These are phyloP conservation scores for Hoplias malabaricus DNA, from an alignment of 2,113 vertebrate genomes.

Conservation along the genomic window DNA sequence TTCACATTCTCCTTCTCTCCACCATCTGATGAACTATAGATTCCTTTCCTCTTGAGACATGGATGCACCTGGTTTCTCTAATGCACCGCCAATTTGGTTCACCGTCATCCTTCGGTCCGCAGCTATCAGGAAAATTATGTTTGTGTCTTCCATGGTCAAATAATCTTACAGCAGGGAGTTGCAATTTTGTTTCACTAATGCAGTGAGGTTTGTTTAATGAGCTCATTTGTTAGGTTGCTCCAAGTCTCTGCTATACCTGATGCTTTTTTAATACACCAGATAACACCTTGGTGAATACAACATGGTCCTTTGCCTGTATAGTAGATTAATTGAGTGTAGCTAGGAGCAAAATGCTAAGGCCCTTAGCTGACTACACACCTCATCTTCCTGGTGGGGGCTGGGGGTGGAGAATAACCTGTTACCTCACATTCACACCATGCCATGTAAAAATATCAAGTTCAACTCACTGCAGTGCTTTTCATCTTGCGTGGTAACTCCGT, in stretches of 20 bases:
- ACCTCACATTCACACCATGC: not conserved
- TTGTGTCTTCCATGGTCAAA: not conserved
- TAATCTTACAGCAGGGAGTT: not conserved
- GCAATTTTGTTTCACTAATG: not conserved
- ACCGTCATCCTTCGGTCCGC: conserved; percentile 2
- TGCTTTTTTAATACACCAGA: not conserved
- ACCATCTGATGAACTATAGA: conserved; percentile 36
- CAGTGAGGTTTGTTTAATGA: not conserved
- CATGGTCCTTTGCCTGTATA: not conserved
- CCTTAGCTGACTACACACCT: not conserved
- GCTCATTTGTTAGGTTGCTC: not conserved
- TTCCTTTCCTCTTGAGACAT: conserved; percentile 18
- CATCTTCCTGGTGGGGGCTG: not conserved
- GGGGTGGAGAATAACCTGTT: not conserved
- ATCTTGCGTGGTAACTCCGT: not conserved
- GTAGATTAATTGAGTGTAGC: not conserved
- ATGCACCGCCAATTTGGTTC: not conserved
- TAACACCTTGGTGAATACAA: not conserved
- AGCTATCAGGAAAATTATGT: conserved; percentile 2
- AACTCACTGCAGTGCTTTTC: not conserved
- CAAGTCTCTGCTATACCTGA: not conserved
- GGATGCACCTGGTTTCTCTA: conserved; percentile 18
- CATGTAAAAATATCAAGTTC: not conserved
- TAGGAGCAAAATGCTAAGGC: not conserved
- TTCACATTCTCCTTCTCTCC: not conserved